Evolutionary conservation across 2,888 invertebrate genomes (phyloP), one percentile per base, ranked within the genome.

Genomic region (Leucophenga montana): DNA sequence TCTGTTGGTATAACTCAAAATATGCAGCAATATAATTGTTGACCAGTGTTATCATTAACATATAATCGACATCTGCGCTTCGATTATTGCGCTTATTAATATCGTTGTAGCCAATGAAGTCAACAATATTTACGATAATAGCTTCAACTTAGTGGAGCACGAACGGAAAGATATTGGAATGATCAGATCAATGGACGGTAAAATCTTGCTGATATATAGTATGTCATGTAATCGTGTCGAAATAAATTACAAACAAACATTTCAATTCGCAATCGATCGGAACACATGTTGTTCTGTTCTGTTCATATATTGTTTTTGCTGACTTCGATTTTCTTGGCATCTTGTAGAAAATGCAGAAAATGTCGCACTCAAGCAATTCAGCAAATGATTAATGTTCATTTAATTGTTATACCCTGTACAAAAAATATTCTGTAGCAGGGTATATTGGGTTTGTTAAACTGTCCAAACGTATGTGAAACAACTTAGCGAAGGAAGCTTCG

Each of bases 111-210:
- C n/a, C n/a, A n/a, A n/a, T n/a, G n/a, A n/a, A n/a, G n/a, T n/a
- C n/a, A n/a, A n/a, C n/a, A 27, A 59, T 33, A 59, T 59, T 59
- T 59, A 59, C 59, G 31, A 59, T 59, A 59, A 59, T 59, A 16
- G 33, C 18, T 59, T 59, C 59, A 33, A n/a, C 31, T 59, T 59
- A 16, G 33, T 2, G 16, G 27, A 27, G 27, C 27, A 27, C 2
- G 27, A 27, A 27, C n/a, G 4, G 39, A 39, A 1, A 3, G 39
- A 11, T 8, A 39, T 39, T 39, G 39, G 18, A 18, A 18, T 18
- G 53, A 54, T 11, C 54, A 22, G 22, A 18, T 20, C 22, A 54
- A 18, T 18, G 22, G 54, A 54, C 20, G 20, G 11, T 11, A 9
- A 20, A 22, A 16, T 61, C n/a, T 61, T 27, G 18, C 61, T 61